Evolutionary conservation across 2,888 invertebrate genomes (phyloP).

Genomic region (Drosophila paramelanica): DNA sequence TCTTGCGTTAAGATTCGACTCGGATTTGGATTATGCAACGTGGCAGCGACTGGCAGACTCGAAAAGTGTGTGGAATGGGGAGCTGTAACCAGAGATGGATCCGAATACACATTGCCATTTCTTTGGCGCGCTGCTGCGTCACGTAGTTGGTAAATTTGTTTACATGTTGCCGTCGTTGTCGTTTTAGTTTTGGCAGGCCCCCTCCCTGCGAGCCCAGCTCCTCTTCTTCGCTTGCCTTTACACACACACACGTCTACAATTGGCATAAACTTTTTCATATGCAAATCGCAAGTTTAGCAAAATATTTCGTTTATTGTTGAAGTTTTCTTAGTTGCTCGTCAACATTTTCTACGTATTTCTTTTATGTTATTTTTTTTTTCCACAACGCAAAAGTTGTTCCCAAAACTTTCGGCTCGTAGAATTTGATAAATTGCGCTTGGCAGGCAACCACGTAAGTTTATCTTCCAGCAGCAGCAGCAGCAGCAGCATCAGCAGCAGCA

Average conservation of each 20-base stretch:
- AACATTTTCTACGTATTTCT: conserved; percentile 50
- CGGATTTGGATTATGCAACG: conserved; percentile 77
- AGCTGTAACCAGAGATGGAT: conserved; percentile 3
- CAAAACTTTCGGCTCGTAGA: conserved; percentile 42
- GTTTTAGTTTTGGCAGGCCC: conserved; percentile 49
- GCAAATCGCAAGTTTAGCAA: conserved; percentile 82
- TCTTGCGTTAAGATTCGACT: conserved; percentile 78
- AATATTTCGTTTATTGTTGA: conserved; percentile 82
- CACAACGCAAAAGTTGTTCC: conserved; percentile 38
- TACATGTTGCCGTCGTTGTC: conserved; percentile 67
- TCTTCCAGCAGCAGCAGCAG: conserved; percentile 29
- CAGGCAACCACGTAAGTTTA: conserved; percentile 45
- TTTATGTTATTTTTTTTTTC: not conserved
- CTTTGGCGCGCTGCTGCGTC: conserved; percentile 57
- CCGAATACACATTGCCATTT: conserved; percentile 30
- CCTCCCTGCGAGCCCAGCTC: not conserved
- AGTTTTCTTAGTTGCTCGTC: conserved; percentile 75
- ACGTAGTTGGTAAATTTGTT: conserved; percentile 81
- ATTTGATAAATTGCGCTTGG: conserved; percentile 76
- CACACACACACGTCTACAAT: conserved; percentile 52
- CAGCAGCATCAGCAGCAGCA: conserved; percentile 21
- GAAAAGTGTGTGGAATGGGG: conserved; percentile 10
- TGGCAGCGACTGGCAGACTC: conserved; percentile 38
- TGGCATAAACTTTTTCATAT: conserved; percentile 81
- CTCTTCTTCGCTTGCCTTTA: not conserved